These are phyloP conservation scores for Thereuonema tuberculata DNA, from an alignment of 1,140 invertebrate genomes.

Conservation along the genomic window DNA sequence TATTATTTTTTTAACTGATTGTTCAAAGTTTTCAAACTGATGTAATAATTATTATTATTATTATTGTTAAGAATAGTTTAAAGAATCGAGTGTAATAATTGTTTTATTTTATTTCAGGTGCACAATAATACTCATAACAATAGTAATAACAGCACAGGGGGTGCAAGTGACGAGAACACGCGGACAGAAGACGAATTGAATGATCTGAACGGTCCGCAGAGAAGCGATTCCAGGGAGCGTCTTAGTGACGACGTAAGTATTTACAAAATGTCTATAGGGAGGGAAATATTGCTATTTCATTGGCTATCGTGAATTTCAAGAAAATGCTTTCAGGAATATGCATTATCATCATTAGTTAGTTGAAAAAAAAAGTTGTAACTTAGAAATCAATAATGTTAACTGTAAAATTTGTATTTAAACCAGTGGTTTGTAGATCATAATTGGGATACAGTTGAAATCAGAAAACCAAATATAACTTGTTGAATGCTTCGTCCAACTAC, in stretches of 20 bases:
- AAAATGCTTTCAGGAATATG: too few species aligned
- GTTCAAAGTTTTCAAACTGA: not conserved
- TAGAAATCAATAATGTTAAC: too few species aligned
- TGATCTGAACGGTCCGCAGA: slow-evolving; percentile 1
- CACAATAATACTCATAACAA: not conserved
- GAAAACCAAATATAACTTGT: too few species aligned
- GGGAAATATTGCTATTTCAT: too few species aligned
- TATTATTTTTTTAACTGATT: not conserved
- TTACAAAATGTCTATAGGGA: too few species aligned
- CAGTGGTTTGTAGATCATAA: too few species aligned
- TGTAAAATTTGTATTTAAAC: too few species aligned
- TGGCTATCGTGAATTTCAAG: too few species aligned
- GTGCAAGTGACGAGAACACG: slow-evolving; percentile 9
- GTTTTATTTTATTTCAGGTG: not conserved
- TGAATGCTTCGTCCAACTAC: too few species aligned
- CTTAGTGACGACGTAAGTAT: slow-evolving; percentile 11
- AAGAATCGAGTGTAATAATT: not conserved
- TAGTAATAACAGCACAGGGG: slow-evolving; percentile 1
- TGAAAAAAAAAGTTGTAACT: too few species aligned
- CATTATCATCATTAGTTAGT: too few species aligned
- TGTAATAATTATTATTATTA: not conserved
- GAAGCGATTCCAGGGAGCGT: slow-evolving; percentile 7
- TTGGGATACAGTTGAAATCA: too few species aligned
- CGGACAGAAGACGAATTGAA: slow-evolving; percentile 6
- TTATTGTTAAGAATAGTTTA: not conserved